Evolutionary conservation across 2,113 vertebrate genomes (phyloP), one percentile per base, ranked within the genome.

Genomic region (Embiotoca jacksoni): DNA sequence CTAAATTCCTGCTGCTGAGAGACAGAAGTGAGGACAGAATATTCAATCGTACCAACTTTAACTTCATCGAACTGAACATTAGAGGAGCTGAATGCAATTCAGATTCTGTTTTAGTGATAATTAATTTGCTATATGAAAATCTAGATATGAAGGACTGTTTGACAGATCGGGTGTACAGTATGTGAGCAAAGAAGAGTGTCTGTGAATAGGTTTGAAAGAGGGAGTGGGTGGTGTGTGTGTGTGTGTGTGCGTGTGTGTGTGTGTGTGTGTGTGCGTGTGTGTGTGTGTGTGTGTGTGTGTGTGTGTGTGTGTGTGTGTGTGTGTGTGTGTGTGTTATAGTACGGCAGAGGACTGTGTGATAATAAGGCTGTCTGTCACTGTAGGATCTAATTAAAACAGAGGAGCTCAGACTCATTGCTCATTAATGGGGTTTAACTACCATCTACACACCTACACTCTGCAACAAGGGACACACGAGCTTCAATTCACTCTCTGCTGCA

Each of bases 321-420:
- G 75, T 67, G 36, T 76, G 65, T 68, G 13, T n/a, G 13, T 31
- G 35, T 72, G 58, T 46, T 23, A 55, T 35, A 1, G 80, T 69
- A 70, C 32, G 56, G 47, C 62, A 57, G 59, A 33, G 30, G 41
- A 52, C 61, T 75, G 62, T 79, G 86, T 79, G 65, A 37, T 89
- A 91, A 88, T 87, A 82, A 79, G 80, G 56, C 85, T 88, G 86
- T 85, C 91, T 88, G 47, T 91, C 89, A 84, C 72, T 47, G 72
- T 30, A 56, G 81, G 80, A 77, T 81, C 85, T 88, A 86, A 89
- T 92, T 93, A 87, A 78, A 82, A 86, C 70, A 64, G 79, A 80
- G 50, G 73, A 65, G 67, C 71, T 81, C 70, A 77, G 82, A 77
- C 58, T 74, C 65, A 49, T 75, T 80, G 58, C 85, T 89, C 76